phyloP scores from a whole-genome alignment of 2,113 vertebrate species.

The Macquaria ambigua region DNA sequence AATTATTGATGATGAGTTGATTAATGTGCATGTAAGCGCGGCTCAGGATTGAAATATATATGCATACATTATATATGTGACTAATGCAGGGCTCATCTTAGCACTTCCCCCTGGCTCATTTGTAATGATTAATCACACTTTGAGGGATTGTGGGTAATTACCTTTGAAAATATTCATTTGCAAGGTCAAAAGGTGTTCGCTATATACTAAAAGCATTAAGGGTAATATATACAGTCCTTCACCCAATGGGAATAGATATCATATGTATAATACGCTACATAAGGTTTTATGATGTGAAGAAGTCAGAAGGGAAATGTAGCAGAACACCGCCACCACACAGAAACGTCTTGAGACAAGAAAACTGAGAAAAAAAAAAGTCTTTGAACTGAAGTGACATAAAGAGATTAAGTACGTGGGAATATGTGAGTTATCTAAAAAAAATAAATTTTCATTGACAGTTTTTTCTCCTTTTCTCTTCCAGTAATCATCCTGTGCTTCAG shows the following conservation, averaged over 20 bases:
- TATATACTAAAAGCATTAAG: constrained; percentile 39
- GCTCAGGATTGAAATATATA: constrained; percentile 32
- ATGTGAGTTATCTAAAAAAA: constrained; percentile 28
- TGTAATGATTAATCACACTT: constrained; percentile 62
- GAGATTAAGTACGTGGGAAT: not conserved
- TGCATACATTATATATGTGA: constrained; percentile 52
- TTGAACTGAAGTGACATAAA: constrained; percentile 15
- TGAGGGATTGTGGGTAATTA: constrained; percentile 63
- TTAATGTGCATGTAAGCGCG: constrained; percentile 41
- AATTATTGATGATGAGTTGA: constrained; percentile 52
- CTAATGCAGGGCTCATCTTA: constrained; percentile 32
- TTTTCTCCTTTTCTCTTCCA: constrained; percentile 28
- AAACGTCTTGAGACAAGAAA: not conserved
- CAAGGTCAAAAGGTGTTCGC: constrained; percentile 56
- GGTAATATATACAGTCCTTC: constrained; percentile 28
- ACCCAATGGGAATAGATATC: constrained; percentile 1
- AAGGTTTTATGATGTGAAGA: constrained; percentile 25
- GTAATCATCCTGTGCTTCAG: constrained; percentile 12
- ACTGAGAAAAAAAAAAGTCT: not conserved
- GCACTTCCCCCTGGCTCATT: constrained; percentile 43
- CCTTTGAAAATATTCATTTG: constrained; percentile 70
- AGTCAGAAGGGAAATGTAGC: not conserved
- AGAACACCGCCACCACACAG: not conserved
- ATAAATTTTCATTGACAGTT: constrained; percentile 26
- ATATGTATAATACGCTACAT: constrained; percentile 17